Base-by-base conservation (phyloP, 2,113 vertebrate species). In the Pluvialis apricaria region DNA sequence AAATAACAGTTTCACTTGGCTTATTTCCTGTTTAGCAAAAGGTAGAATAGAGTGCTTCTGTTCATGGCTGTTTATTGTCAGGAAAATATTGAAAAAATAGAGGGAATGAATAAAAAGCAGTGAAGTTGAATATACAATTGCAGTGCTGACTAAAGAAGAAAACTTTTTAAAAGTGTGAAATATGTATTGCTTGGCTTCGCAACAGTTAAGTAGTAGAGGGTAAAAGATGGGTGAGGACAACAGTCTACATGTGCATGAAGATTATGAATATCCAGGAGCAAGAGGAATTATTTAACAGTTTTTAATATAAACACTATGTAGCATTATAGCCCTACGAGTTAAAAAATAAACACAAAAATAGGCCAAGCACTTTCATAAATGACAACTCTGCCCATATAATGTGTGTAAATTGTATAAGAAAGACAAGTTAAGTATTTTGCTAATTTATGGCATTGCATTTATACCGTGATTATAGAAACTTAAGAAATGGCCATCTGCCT, bases 271-370 rank as follows among this genome's bases (percentile, higher is more conserved):
- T 36, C 32, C 21, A 83, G 42, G 15, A 81, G 18, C 18, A 73
- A 85, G 19, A 54, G n/a, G 12, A 88, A 65, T 66, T 88, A 66
- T 64, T 83, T 62, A 47, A 42, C 11, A 87, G 65, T 69, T 97
- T 97, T 92, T 86, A 85, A 54, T 82, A 83, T 84, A 95, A 94
- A 93, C 77, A 61, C 44, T 94, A 72, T 77, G 47, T 65, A 96
- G 66, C 51, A 94, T 86, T 94, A 89, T 40, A 96, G 77, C 40
- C 82, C 82, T 96, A 42, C 52, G 96, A 96, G 69, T 57, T 85
- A 89, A 79, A 89, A 93, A 90, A 76, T 21, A 87, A 44, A 60
- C 36, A 72, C 22, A 85, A 69, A 86, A 94, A 54, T n/a, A 75
- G 3, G 14, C 15, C 73, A 94, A 85, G 52, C 25, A 76, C 60